Evolutionary conservation across 2,113 vertebrate species (phyloP).

Genomic region (Vombatus ursinus): DNA sequence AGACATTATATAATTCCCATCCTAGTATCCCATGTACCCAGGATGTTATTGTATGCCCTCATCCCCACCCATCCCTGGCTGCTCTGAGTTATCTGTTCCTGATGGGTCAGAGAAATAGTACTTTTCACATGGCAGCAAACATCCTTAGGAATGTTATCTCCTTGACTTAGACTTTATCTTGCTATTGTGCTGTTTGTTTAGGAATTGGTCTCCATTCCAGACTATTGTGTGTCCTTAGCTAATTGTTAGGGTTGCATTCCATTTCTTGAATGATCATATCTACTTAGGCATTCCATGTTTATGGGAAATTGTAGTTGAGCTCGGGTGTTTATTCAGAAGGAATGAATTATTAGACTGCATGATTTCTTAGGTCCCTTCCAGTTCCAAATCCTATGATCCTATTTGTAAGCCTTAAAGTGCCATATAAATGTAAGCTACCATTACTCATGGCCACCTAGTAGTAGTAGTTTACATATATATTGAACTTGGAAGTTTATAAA

Average conservation of each 20-base stretch:
- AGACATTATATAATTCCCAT: neutral
- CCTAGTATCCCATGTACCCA: neutral
- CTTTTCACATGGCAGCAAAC: neutral
- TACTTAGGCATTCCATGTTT: neutral
- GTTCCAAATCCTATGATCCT: neutral
- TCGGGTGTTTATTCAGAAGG: neutral
- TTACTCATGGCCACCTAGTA: neutral
- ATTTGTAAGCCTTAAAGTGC: neutral
- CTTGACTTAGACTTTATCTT: conserved; percentile 22
- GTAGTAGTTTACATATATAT: neutral
- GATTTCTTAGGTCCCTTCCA: neutral
- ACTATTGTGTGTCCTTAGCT: conserved; percentile 46
- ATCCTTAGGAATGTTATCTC: conserved; percentile 28
- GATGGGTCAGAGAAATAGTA: conserved; percentile 28
- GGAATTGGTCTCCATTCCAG: conserved; percentile 5
- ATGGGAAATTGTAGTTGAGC: conserved; percentile 6
- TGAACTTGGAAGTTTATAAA: neutral
- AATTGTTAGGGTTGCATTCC: conserved; percentile 27
- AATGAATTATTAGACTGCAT: neutral
- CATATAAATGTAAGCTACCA: neutral
- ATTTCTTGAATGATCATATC: conserved; percentile 61
- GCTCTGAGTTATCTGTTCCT: neutral
- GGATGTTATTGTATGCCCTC: neutral
- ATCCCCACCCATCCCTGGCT: neutral
- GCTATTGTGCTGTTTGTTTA: conserved; percentile 61